Evolutionary conservation across 2,113 vertebrate genomes (phyloP).

Genomic region (Lasiurus cinereus): DNA sequence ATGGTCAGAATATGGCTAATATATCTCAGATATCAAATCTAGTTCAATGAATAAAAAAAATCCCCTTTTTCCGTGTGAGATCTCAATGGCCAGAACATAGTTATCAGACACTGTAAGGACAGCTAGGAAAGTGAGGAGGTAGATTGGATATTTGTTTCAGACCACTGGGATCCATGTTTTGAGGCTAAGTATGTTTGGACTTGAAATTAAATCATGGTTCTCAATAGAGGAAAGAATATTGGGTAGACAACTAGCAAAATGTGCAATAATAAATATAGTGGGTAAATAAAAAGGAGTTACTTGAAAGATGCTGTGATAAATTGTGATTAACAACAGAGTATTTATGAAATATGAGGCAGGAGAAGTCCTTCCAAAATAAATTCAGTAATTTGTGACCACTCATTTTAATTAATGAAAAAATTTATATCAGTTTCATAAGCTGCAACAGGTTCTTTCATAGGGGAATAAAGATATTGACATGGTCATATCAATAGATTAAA

Average conservation of each 20-base stretch:
- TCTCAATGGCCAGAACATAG: neutral
- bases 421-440: constrained; percentile 19
- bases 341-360: neutral
- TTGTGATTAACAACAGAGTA: neutral
- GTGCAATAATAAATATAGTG: neutral
- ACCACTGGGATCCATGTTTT: neutral
- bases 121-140: neutral
- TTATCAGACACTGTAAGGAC: neutral
- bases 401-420: constrained; percentile 36
- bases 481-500: neutral
- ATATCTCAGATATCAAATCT: neutral
- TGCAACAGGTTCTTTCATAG: neutral
- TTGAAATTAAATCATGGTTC: neutral
- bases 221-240: neutral
- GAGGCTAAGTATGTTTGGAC: neutral
- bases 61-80: neutral
- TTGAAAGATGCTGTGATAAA: neutral
- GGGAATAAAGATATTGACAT: neutral
- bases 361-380: constrained; percentile 37
- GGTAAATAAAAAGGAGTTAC: neutral
- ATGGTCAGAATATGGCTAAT: neutral
- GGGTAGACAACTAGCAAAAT: neutral
- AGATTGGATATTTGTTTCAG: neutral
- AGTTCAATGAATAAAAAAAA: neutral
- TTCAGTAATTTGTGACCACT: neutral